Base-by-base conservation (phyloP, 2,888 invertebrate genomes). In the Platycheirus albimanus region DNA sequence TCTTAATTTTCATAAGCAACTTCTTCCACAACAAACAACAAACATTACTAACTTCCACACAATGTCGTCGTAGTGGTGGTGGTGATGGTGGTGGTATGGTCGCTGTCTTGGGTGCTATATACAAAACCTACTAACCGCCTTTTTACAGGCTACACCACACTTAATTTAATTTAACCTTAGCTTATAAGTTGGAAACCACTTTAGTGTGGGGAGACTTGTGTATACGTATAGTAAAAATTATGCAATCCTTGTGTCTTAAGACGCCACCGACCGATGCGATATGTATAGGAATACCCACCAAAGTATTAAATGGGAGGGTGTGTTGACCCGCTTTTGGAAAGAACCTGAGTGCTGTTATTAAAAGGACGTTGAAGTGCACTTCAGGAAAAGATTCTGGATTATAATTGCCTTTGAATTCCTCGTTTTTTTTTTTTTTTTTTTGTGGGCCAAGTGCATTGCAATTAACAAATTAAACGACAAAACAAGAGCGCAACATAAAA, bases 1-100 rank as follows among this genome's bases (percentile, higher is more conserved):
- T 54, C 54, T 81, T 81, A 49, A 71, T 77, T 77, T 81, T 81
- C 71, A 71, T 77, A 81, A 71, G 71, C 36, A 76, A 76, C 70
- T 80, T 70, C 52, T 20, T 58, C 24, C 15, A 13, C 20, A 49
- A 43, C 61, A 43, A 74, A 80, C 70, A 80, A 66, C 76, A 71
- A 76, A 71, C 67, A 81, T 67, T 72, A 67, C 58, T 72, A 38
- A 15, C 17, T 61, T 61, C 17, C 30, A 30, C 36, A 52, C 66
- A 61, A 38, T 76, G 54, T 67, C 15, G 51, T 64, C 51, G 38
- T 5, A 51, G 10, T n/a, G 15, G 10, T n/a, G n/a, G n/a, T n/a
- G n/a, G n/a, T n/a, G n/a, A 17, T 49, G 10, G 49, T 38, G 36
- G 33, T 64, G 19, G 49, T 36, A 10, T 8, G 20, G 20, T 24